Conservation (phyloP, 2,113 vertebrate species). For the Camelus bactrianus region DNA sequence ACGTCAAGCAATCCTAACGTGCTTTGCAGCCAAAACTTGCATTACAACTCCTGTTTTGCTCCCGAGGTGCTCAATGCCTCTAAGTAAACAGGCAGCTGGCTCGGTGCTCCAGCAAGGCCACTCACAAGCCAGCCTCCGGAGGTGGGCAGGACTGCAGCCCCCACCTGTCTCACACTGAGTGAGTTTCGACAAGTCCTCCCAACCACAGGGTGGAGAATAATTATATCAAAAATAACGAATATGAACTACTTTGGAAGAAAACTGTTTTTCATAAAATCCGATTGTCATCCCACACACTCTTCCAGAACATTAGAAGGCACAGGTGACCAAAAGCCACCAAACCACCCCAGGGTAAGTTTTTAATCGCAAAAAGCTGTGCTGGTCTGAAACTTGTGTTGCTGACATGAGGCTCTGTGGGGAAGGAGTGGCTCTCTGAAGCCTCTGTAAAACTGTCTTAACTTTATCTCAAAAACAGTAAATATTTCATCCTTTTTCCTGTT, state of each 20-base stretch:
- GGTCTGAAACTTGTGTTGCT: neutral
- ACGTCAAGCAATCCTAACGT: neutral
- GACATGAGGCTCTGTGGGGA: fast-evolving
- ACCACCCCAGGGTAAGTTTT: neutral
- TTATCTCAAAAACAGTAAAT: neutral
- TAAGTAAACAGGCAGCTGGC: constrained; percentile 65
- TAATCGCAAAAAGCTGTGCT: neutral
- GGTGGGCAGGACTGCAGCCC: neutral
- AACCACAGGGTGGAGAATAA: neutral
- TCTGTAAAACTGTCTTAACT: neutral
- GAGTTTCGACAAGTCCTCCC: neutral
- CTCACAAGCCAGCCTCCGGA: constrained; percentile 44
- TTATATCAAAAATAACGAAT: neutral
- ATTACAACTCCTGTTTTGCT: constrained; percentile 54
- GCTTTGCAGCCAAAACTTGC: constrained; percentile 61
- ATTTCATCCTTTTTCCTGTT: neutral
- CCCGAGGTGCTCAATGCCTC: neutral
- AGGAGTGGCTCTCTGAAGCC: neutral
- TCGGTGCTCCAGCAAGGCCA: neutral
- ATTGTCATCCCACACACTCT: neutral
- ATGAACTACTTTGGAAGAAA: constrained; percentile 26
- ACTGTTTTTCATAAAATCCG: neutral
- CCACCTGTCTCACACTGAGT: neutral
- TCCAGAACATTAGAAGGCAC: neutral
- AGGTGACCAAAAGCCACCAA: neutral